phyloP scores from a whole-genome alignment of 2,888 invertebrate species.

The Amiota communis region DNA sequence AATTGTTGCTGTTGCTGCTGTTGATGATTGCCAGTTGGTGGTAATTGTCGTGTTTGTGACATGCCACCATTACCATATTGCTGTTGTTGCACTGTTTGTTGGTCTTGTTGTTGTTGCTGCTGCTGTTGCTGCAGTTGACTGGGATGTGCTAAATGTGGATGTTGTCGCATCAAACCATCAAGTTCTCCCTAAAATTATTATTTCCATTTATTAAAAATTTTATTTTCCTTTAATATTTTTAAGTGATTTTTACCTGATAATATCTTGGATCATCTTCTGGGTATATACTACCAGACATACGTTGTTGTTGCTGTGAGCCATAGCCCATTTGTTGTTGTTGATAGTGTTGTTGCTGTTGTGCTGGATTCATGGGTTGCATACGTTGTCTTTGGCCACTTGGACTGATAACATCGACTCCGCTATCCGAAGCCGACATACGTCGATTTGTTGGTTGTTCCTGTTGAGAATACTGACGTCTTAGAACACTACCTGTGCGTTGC shows the following conservation, averaged over 20 bases:
- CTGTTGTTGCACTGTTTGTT: constrained; percentile 44
- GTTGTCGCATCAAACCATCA: constrained; percentile 85
- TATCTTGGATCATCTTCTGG: constrained; percentile 80
- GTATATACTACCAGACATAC: constrained; percentile 68
- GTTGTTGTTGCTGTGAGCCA: constrained; percentile 53
- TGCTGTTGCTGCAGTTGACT: constrained; percentile 75
- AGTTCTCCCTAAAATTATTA: constrained; percentile 77
- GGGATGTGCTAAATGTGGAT: constrained; percentile 82
- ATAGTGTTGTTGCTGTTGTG: constrained; percentile 61
- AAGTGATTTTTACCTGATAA: constrained; percentile 72
- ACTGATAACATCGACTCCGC: constrained; percentile 73
- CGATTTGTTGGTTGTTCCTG: constrained; percentile 79
- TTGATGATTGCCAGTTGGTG: constrained; percentile 43
- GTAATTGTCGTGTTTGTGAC: constrained; percentile 46
- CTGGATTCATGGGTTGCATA: constrained; percentile 71
- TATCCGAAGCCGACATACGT: constrained; percentile 76
- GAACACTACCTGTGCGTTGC: constrained; percentile 82
- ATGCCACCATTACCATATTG: constrained; percentile 35
- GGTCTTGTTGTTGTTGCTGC: constrained; percentile 74
- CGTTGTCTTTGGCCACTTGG: constrained; percentile 61
- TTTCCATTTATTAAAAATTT: too few species aligned
- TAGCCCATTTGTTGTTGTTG: constrained; percentile 58
- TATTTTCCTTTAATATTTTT: too few species aligned
- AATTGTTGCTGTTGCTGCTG: constrained; percentile 47
- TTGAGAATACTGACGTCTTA: constrained; percentile 90